Base-by-base conservation (phyloP, 1,140 invertebrate species). In the Pissodes strobi region DNA sequence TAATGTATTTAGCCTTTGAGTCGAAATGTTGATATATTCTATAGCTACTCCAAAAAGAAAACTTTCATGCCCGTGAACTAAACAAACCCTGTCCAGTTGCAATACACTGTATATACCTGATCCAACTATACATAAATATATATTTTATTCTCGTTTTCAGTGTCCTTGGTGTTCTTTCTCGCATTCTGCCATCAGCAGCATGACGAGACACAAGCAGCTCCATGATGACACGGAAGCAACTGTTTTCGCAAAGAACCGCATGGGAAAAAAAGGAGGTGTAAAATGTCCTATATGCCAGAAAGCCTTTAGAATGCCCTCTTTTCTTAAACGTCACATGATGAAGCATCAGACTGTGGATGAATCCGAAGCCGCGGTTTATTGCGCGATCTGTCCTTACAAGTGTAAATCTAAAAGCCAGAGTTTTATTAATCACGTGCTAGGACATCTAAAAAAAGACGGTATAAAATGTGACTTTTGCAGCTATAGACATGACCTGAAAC, bases 401-500 rank as follows among this genome's bases (percentile, higher is more conserved):
- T 1, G 1, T 45, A 45, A 45, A 18, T 0, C 5, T 2, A 45
- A 45, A 21, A 17, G 19, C 1, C 1, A 8, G 3, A 1, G 2
- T 21, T 45, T 45, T 19, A 45, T 45, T 18, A 45, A 19, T 1
- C 41, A 45, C 12, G 10, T 45, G 19, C 15, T 19, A 45, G 17
- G 41, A 2, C 41, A 45, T 45, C 12, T 45, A 12, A 45, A 21
- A 12, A 18, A 18, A 21, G 41, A 45, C 13, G 41, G 41, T 12
- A 15, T 18, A 8, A 45, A 45, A 12, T 45, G 41, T 21, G 18
- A 45, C 2, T 45, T 45, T 45, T 45, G 41, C 19, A 45, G 6
- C 19, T 45, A 19, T 21, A 45, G 41, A 21, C 41, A 45, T 21
- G 18, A 51, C n/a, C n/a, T n/a, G n/a, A n/a, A n/a, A n/a, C n/a